A percentile compares a stretch with the other conserved stretches of the same genome.
Conservation (phyloP, 2,797 vertebrate genomes). For the Ctenochaetus hawaiiensis region DNA sequence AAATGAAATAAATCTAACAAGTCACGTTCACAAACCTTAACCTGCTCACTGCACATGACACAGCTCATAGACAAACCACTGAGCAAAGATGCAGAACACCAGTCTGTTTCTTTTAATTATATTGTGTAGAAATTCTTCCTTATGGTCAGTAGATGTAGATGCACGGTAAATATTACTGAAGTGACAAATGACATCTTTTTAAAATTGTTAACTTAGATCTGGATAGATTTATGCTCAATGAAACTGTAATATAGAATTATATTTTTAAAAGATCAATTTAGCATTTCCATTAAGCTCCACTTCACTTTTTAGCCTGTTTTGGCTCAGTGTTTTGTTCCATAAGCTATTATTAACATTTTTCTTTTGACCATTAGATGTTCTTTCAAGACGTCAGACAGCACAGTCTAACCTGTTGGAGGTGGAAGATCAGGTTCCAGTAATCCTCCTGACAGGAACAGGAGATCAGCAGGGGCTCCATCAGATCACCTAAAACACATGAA, state of each 20-base stretch:
- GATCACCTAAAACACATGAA: slow-evolving; percentile 77
- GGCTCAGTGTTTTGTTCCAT: not conserved
- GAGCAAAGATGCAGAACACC: not conserved
- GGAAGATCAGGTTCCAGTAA: slow-evolving; percentile 88
- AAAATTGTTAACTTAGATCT: not conserved
- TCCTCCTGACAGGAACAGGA: slow-evolving; percentile 85
- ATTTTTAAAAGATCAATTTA: not conserved
- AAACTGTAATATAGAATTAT: too few species aligned
- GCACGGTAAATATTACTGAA: not conserved
- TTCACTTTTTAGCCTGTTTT: not conserved
- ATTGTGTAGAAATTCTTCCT: not conserved
- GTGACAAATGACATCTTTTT: not conserved
- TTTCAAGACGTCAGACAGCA: not conserved
- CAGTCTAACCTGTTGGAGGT: slow-evolving; percentile 86
- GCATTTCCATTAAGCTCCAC: not conserved
- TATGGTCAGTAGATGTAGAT: not conserved
- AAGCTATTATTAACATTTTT: not conserved
- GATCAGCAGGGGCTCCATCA: slow-evolving; percentile 87
- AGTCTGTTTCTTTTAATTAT: not conserved
- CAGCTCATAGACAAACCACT: not conserved
- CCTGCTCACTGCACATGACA: not conserved
- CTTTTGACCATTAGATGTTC: not conserved
- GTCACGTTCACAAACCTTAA: not conserved
- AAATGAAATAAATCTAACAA: not conserved
- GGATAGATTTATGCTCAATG: not conserved